A percentile compares a stretch with the other conserved stretches of the same genome.
These are phyloP conservation scores for Rosalia funebris DNA, from an alignment of 2,888 invertebrate species.

Conservation along the genomic window DNA sequence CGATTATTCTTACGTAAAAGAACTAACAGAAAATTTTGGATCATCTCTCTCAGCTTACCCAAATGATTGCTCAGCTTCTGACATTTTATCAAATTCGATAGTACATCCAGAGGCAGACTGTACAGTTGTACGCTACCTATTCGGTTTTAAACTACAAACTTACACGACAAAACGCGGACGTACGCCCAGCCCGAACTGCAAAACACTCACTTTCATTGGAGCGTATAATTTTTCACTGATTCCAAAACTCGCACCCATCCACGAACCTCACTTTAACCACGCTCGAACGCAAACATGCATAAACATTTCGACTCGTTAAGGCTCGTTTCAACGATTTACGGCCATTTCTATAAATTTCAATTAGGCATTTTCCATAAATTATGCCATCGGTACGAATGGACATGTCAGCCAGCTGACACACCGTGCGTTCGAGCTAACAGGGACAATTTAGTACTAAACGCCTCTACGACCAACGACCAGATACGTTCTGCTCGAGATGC, in stretches of 20 bases:
- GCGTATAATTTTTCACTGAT: neutral
- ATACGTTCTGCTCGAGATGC: conserved; percentile 1
- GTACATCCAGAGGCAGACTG: no score
- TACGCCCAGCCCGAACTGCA: neutral
- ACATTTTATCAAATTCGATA: no score
- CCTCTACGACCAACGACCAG: conserved; percentile 1
- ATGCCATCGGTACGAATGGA: conserved; percentile 17
- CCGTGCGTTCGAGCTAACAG: conserved; percentile 11
- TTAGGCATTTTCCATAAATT: conserved; percentile 23
- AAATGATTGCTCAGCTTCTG: no score
- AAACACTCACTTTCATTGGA: neutral
- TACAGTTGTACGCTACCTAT: no score
- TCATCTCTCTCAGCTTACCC: no score
- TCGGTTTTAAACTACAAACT: no score
- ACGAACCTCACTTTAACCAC: conserved; percentile 5
- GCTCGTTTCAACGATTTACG: conserved; percentile 13
- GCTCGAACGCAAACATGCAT: conserved; percentile 12
- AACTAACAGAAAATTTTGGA: no score
- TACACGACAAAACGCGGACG: neutral
- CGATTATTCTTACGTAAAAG: no score
- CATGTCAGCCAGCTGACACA: conserved; percentile 14
- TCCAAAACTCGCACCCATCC: neutral
- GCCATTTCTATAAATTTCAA: conserved; percentile 25
- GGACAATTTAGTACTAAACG: conserved; percentile 17
- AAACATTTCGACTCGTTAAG: conserved; percentile 18